Evolutionary conservation across 35 echinoderm and acorn worm species (phyloP), one percentile per base, ranked within the genome.

Genomic region (Ophioderma brevispina): DNA sequence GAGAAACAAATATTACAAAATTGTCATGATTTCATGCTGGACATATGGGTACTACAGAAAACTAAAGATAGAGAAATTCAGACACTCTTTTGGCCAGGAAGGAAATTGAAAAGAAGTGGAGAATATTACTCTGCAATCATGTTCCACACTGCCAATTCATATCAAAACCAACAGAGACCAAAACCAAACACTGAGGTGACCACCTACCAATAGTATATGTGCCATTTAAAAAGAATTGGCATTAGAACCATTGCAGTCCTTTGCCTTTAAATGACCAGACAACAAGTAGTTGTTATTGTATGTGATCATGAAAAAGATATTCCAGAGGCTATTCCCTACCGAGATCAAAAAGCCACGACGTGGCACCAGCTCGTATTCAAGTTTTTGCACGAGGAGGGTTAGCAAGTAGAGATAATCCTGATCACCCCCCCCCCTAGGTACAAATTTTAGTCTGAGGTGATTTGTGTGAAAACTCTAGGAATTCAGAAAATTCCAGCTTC

Each of bases 281-380:
- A 70, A 75, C 50, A 76, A 25, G 33, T 75, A 35, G 23, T 13
- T 86, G 38, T 43, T 52, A 33, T 35, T 18, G 31, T 86, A 37
- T 64, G 31, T 75, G 84, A 86, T 64, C 39, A 86, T 86, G 84
- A 21, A 2, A 86, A 50, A 31, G 17, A 56, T 34, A 75, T 38
- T 33, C 35, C 59, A 32, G 50, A 49, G 75, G 70, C 42, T 36
- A 80, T 37, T 76, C 86, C 34, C 80, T 64, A 11, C 32, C 39
- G 1, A 89, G 42, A 94, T 80, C 92, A 90, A 50, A 35, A 37
- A 23, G 88, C 88, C 25, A 39, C 33, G 8, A 90, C 92, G 77
- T 94, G 25, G 88, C 92, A n/a, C 28, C 38, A 21, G 59, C 55
- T 64, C 40, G 87, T 15, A 81, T 64, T 17, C 8, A 35, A 32